A percentile compares a stretch with the other conserved stretches of the same genome.
Conservation (phyloP, 2,888 invertebrate genomes). For the Lepeophtheirus nordmannii region DNA sequence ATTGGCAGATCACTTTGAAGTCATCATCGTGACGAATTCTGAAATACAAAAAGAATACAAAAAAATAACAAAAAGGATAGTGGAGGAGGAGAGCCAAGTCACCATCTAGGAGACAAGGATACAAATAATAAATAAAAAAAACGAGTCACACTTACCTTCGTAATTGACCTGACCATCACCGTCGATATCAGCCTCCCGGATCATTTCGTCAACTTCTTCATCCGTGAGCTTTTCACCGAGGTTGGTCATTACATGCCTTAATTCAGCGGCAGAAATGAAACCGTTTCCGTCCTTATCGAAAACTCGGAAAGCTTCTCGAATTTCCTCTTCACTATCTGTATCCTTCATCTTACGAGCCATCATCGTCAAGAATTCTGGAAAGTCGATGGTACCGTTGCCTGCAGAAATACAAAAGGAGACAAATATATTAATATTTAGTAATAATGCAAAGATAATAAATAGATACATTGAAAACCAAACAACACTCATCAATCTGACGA, state of each 20-base stretch:
- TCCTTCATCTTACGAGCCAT: constrained; percentile 99
- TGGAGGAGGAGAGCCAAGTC: constrained; percentile 4
- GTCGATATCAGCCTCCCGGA: constrained; percentile 95
- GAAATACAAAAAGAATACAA: constrained; percentile 40
- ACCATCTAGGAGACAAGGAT: too few species aligned
- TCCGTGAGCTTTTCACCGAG: constrained; percentile 97
- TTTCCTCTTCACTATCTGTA: constrained; percentile 97
- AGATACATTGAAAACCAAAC: not conserved
- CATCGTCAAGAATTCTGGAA: constrained; percentile 99
- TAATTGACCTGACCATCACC: constrained; percentile 98
- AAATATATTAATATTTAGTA: not conserved
- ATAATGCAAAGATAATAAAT: not conserved
- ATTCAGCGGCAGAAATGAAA: constrained; percentile 92
- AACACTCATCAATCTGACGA: not conserved
- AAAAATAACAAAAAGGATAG: constrained; percentile 13
- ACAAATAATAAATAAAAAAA: constrained; percentile 9
- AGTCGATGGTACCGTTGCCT: constrained; percentile 99
- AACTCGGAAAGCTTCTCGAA: constrained; percentile 87
- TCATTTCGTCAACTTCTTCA: constrained; percentile 99
- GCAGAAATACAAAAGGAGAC: not conserved
- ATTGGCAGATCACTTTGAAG: constrained; percentile 68
- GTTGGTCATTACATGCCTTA: constrained; percentile 99
- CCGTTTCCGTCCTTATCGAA: constrained; percentile 99
- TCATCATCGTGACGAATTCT: constrained; percentile 98
- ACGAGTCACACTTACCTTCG: constrained; percentile 51